These are phyloP conservation scores for Syrrhaptes paradoxus DNA, from an alignment of 2,113 vertebrate species.

Conservation along the genomic window DNA sequence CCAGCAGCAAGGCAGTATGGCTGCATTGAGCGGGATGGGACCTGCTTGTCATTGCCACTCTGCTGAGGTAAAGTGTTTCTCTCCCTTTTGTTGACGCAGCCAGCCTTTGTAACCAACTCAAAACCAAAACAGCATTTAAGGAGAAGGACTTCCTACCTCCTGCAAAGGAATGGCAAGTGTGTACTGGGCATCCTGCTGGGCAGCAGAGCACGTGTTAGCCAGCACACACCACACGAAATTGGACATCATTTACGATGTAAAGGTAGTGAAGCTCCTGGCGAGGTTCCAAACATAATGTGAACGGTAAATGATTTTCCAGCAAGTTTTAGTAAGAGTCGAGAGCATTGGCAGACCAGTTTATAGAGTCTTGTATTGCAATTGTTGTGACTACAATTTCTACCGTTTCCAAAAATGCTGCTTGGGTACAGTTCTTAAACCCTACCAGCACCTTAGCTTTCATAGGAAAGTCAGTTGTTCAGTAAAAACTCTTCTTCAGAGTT, in stretches of 20 bases:
- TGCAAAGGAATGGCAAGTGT: background rate
- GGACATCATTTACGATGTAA: background rate
- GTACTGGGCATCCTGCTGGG: background rate
- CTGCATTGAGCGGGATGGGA: background rate
- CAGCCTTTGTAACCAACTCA: background rate
- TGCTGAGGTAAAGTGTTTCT: background rate
- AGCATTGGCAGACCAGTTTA: background rate
- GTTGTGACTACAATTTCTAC: background rate
- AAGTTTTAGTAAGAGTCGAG: background rate
- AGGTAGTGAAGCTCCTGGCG: background rate
- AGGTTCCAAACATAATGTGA: background rate
- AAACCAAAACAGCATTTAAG: background rate
- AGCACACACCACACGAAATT: background rate
- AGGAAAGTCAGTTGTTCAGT: background rate
- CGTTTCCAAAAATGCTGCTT: background rate
- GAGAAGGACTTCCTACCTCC: background rate
- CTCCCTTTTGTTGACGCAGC: background rate
- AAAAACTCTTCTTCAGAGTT: background rate
- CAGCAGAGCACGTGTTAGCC: fast-evolving
- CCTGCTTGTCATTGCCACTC: background rate
- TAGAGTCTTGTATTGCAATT: background rate
- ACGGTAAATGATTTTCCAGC: background rate
- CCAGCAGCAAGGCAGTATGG: background rate
- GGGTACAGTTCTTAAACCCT: background rate
- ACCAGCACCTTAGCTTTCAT: background rate